Evolutionary conservation across 2,888 invertebrate genomes (phyloP).

Genomic region (Mellilla xanthometata): DNA sequence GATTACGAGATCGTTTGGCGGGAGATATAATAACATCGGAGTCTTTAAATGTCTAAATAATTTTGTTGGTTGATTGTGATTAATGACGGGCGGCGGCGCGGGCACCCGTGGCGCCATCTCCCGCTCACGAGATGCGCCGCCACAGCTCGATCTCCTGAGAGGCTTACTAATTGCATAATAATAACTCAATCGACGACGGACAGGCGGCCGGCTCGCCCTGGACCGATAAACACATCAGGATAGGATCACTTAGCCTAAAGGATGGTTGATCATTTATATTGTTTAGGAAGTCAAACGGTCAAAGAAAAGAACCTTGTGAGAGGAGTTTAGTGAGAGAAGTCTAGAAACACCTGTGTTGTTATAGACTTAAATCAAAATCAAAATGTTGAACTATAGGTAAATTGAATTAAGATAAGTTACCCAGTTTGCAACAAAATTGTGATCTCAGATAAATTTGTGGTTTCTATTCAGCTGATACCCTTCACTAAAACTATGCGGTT

Average conservation of each 20-base stretch:
- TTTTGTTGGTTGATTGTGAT: slow-evolving; percentile 78
- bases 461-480: too few species aligned
- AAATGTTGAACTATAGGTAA: too few species aligned
- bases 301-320: too few species aligned
- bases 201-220: slow-evolving; percentile 33
- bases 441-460: too few species aligned
- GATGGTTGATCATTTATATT: too few species aligned
- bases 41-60: slow-evolving; percentile 76
- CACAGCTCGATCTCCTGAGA: slow-evolving; percentile 49
- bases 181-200: slow-evolving; percentile 71
- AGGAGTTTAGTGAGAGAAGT: too few species aligned
- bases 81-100: slow-evolving; percentile 61
- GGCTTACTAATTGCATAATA: slow-evolving; percentile 73
- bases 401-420: too few species aligned
- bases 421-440: too few species aligned
- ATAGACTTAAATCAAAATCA: too few species aligned
- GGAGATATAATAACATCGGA: slow-evolving; percentile 62
- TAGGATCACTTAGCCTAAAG: neutral
- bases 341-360: too few species aligned
- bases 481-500: too few species aligned
- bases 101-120: slow-evolving; percentile 60
- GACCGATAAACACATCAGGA: slow-evolving; percentile 38
- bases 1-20: slow-evolving; percentile 51
- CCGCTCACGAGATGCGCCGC: slow-evolving; percentile 36
- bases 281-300: too few species aligned